These are phyloP conservation scores for Merluccius polli DNA, from an alignment of 2,797 vertebrate genomes.

Conservation along the genomic window DNA sequence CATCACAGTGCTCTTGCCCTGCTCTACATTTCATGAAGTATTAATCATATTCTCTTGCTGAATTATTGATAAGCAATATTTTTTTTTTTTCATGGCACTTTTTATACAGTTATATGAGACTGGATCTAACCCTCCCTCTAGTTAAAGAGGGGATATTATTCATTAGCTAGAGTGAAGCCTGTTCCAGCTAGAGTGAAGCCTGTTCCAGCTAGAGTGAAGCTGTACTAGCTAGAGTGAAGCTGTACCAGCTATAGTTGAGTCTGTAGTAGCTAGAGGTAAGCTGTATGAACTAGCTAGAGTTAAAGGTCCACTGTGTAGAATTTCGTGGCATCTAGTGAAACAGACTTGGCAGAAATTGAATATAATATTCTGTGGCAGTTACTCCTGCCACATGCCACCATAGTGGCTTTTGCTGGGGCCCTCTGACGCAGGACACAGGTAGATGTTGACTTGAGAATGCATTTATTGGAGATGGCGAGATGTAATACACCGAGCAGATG, in stretches of 20 bases:
- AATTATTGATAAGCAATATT: constrained; percentile 69
- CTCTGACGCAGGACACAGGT: no score
- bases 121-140: constrained; percentile 34
- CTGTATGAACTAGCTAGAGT: not conserved
- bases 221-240: not conserved
- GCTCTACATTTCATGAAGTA: constrained; percentile 67
- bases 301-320: no score
- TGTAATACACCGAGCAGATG: no score
- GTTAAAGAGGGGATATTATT: constrained; percentile 28
- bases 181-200: not conserved
- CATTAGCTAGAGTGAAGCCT: not conserved
- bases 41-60: constrained; percentile 70
- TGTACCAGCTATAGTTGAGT: not conserved
- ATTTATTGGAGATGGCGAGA: no score
- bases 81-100: constrained; percentile 61
- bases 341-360: no score
- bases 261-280: not conserved
- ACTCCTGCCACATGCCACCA: no score
- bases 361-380: no score
- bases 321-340: no score
- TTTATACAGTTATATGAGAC: constrained; percentile 51
- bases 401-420: no score
- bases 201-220: not conserved
- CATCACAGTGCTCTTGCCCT: constrained; percentile 55
- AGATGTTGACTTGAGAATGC: no score